A percentile compares a stretch with the other conserved stretches of the same genome.
phyloP scores from a whole-genome alignment of 2,888 invertebrate genomes.

The Drosophila cognata region DNA sequence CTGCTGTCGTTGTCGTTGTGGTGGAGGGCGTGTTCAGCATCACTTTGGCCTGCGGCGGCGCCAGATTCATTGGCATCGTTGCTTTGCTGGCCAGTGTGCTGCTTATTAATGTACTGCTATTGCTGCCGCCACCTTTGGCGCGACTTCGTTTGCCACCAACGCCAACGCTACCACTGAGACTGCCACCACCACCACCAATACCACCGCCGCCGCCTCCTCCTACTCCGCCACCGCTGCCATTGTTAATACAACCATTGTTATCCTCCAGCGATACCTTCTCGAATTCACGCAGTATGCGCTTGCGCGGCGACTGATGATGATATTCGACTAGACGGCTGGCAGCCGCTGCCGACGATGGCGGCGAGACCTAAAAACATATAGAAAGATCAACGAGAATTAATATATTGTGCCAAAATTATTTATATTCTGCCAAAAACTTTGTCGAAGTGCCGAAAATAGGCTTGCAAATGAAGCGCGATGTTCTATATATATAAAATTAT shows the following conservation, averaged over 20 bases:
- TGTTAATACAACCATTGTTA: slow-evolving; percentile 81
- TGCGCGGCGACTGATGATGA: slow-evolving; percentile 89
- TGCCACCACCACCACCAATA: slow-evolving; percentile 74
- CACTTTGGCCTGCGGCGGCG: slow-evolving; percentile 64
- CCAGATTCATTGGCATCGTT: slow-evolving; percentile 65
- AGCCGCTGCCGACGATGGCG: slow-evolving; percentile 76
- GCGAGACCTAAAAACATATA: slow-evolving; percentile 69
- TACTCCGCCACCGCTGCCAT: slow-evolving; percentile 86
- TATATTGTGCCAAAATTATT: no score
- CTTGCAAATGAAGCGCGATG: neutral
- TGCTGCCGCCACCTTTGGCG: slow-evolving; percentile 80
- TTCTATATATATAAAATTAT: neutral
- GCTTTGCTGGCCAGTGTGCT: slow-evolving; percentile 45
- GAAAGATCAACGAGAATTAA: neutral
- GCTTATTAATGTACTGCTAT: slow-evolving; percentile 26
- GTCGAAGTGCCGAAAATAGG: neutral
- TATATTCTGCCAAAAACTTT: neutral
- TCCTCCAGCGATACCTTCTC: slow-evolving; percentile 90
- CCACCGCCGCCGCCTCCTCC: slow-evolving; percentile 71
- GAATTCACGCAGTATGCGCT: slow-evolving; percentile 92
- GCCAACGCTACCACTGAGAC: slow-evolving; percentile 45
- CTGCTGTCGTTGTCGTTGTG: slow-evolving; percentile 37
- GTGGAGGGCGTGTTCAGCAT: slow-evolving; percentile 36
- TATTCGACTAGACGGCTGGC: slow-evolving; percentile 83
- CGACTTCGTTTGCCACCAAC: slow-evolving; percentile 87